These are phyloP conservation scores for Babylonia areolata DNA, from an alignment of 1,140 invertebrate genomes.

Conservation along the genomic window DNA sequence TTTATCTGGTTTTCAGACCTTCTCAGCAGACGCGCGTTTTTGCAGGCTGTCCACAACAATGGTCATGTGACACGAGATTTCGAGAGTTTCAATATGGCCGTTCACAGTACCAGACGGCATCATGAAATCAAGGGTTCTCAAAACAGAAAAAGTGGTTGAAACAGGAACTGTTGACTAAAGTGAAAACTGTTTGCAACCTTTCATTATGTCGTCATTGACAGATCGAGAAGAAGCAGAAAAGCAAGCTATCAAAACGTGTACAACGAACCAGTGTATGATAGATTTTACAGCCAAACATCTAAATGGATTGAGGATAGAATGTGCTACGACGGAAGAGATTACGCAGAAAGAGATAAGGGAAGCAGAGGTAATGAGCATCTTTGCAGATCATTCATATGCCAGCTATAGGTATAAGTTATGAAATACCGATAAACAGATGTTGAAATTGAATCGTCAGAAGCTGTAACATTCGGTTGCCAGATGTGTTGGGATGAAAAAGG, in stretches of 20 bases:
- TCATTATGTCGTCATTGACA: conserved; percentile 61
- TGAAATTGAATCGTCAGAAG: too few species aligned
- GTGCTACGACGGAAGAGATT: conserved; percentile 91
- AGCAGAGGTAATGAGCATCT: conserved; percentile 85
- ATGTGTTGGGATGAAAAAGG: neutral
- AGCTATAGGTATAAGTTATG: neutral
- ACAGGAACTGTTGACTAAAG: neutral
- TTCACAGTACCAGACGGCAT: neutral
- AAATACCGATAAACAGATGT: neutral
- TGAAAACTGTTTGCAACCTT: neutral
- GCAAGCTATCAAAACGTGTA: conserved; percentile 71
- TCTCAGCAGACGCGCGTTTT: neutral
- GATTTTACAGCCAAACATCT: conserved; percentile 94
- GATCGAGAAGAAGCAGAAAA: conserved; percentile 65
- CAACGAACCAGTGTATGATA: conserved; percentile 91
- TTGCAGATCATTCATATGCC: neutral
- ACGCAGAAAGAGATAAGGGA: conserved; percentile 96
- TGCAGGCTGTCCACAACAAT: neutral
- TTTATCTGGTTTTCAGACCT: neutral
- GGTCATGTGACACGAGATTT: conserved; percentile 34
- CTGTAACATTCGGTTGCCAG: neutral
- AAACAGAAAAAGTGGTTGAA: neutral
- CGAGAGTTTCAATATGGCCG: conserved; percentile 34
- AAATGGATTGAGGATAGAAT: conserved; percentile 92
- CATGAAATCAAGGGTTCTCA: neutral